phyloP scores from a whole-genome alignment of 2,113 vertebrate species.

The Marmota monax region DNA sequence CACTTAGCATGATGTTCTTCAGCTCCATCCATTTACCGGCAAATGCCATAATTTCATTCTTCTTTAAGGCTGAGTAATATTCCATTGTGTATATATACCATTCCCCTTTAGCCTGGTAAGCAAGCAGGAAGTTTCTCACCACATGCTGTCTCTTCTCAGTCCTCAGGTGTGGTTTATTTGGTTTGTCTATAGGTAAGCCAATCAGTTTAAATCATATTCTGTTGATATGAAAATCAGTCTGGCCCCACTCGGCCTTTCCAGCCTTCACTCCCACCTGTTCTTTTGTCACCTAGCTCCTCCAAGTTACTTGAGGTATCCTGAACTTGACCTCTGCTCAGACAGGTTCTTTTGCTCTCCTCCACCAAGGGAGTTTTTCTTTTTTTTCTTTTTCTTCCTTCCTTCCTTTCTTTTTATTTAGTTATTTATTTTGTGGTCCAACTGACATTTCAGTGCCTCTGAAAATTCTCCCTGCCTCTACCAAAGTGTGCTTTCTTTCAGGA shows the following conservation, averaged over 20 bases:
- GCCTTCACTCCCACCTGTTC: background rate
- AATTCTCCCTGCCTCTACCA: background rate
- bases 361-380: background rate
- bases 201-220: background rate
- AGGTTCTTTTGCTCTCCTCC: background rate
- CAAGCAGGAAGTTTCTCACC: background rate
- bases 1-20: too few relatives aligned
- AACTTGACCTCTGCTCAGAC: background rate
- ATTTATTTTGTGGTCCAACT: background rate
- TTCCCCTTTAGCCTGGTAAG: background rate
- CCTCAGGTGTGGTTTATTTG: background rate
- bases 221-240: background rate
- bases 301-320: background rate
- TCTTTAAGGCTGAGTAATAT: too few relatives aligned
- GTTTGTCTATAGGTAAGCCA: background rate
- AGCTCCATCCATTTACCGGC: too few relatives aligned
- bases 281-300: background rate
- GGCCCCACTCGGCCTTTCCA: background rate
- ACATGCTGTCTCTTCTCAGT: background rate
- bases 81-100: too few relatives aligned
- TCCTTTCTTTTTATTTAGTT: background rate
- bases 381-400: background rate
- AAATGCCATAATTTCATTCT: too few relatives aligned
- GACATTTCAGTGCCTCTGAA: slow-evolving; percentile 42
- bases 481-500: background rate